These are phyloP conservation scores for Pegoplata infirma DNA, from an alignment of 2,888 invertebrate species.

Conservation along the genomic window DNA sequence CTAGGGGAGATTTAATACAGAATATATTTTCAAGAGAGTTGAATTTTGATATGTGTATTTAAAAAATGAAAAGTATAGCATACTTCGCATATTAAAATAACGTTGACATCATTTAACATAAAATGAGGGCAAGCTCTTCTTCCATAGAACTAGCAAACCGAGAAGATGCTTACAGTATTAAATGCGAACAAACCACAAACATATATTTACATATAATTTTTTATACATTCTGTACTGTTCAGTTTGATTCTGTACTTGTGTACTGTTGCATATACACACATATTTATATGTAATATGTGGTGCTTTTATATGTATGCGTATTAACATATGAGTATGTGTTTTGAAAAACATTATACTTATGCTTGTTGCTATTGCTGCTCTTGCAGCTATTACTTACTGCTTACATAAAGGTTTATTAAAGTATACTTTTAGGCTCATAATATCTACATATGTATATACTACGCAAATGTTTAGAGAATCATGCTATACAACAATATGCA, in stretches of 20 bases:
- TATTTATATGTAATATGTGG: too few relatives aligned
- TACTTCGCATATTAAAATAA: background rate
- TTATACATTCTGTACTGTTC: too few relatives aligned
- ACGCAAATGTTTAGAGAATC: background rate
- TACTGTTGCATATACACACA: background rate
- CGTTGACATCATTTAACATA: constrained; percentile 24
- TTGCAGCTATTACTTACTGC: constrained; percentile 12
- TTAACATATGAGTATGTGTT: background rate
- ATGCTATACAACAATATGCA: background rate
- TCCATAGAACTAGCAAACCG: background rate
- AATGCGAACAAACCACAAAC: background rate
- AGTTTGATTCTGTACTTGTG: too few relatives aligned
- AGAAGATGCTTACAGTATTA: background rate
- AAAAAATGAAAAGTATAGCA: background rate
- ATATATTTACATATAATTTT: background rate
- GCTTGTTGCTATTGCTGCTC: background rate
- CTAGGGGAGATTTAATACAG: too few relatives aligned
- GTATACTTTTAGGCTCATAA: constrained; percentile 29
- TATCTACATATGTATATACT: background rate
- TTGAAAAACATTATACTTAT: background rate
- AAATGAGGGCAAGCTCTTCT: constrained; percentile 23
- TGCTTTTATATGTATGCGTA: too few relatives aligned
- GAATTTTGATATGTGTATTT: constrained; percentile 25
- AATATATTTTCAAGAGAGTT: background rate
- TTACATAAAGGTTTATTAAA: constrained; percentile 28